Evolutionary conservation across 2,797 vertebrate genomes (phyloP).

Genomic region (Malurus leucopterus): DNA sequence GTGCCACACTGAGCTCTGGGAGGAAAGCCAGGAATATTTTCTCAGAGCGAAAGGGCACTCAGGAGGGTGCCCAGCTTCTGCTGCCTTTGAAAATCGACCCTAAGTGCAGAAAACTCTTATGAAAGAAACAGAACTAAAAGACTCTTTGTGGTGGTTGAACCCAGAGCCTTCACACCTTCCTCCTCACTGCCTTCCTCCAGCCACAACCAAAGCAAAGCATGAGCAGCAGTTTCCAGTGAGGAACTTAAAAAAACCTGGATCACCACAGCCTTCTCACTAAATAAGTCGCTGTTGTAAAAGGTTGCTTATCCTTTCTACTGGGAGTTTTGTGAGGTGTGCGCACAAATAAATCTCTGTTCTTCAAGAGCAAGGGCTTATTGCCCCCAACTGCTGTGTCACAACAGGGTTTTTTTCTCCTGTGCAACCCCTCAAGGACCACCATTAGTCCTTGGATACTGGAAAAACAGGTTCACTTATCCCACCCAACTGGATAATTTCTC

Average conservation of each 20-base stretch:
- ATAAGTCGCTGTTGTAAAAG: not conserved
- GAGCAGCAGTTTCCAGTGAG: not conserved
- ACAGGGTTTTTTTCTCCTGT: not conserved
- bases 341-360: not conserved
- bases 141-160: not conserved
- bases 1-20: not conserved
- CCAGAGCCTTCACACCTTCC: not conserved
- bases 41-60: not conserved
- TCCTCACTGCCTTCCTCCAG: not conserved
- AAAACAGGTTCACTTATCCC: not conserved
- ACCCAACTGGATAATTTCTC: not conserved
- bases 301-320: not conserved
- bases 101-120: not conserved
- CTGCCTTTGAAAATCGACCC: not conserved
- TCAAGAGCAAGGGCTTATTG: not conserved
- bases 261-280: not conserved
- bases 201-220: not conserved
- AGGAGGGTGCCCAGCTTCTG: not conserved
- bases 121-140: not conserved
- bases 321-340: not conserved
- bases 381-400: accelerated
- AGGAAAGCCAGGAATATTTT: not conserved
- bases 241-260: not conserved
- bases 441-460: not conserved
- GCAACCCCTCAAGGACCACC: not conserved